Evolutionary conservation across 2,797 vertebrate species (phyloP), one percentile per base, ranked within the genome.

Genomic region (Pogoniulus pusillus): DNA sequence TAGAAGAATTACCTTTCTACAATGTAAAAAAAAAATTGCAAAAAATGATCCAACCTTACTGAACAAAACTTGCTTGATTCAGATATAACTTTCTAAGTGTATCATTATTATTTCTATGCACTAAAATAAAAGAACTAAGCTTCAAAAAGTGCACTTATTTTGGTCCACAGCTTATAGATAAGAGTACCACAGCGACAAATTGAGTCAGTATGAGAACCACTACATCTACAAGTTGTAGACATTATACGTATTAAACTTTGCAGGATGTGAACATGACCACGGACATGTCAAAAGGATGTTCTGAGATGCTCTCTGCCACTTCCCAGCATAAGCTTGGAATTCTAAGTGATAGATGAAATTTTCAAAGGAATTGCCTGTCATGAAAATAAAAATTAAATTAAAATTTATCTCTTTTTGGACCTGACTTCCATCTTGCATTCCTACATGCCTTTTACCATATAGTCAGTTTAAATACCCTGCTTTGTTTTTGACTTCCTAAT

Each of bases 261-360:
- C 51, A 88, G 77, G 74, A 88, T 57, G 58, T 75, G 65, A 88
- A 57, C 37, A 49, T 75, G 87, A 77, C 72, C 87, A 87, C 85
- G 77, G 72, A 82, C 41, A 74, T 82, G 23, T 23, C 72, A 90
- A 87, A 91, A 87, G 12, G 72, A 35, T 72, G 11, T 83, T 87
- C 55, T 37, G 65, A 59, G 59, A 53, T 86, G 24, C 72, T 88
- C 24, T 14, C 22, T 6, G 5, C 8, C 26, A 81, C 58, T 68
- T 86, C 70, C 66, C 32, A 59, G 34, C 19, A 49, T 76, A 77
- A 90, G n/a, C 58, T 71, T 90, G 74, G 86, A 82, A 71, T 64
- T 15, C 0, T 73, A 87, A 84, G 20, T 37, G 34, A 39, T 60
- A 82, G 73, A 45, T 69, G 16, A 74, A n/a, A 37, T 87, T 91